A percentile compares a stretch with the other conserved stretches of the same genome.
Evolutionary conservation across 2,113 vertebrate genomes (phyloP).

Genomic region (Bubo blakistoni): DNA sequence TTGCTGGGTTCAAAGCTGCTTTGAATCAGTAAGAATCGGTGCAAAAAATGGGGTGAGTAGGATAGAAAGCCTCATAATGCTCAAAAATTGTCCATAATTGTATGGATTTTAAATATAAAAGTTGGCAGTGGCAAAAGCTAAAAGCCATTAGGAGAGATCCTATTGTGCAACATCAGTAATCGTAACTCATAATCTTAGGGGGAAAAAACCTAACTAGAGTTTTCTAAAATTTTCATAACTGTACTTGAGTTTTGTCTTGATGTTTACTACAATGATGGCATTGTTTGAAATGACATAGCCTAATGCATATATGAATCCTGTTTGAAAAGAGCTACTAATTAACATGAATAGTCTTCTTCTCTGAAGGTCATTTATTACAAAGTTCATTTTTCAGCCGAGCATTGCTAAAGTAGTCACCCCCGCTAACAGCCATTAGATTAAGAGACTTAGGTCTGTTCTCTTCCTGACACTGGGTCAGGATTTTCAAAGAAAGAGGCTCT

Average conservation of each 20-base stretch:
- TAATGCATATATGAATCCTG: conserved; percentile 91
- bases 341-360: conserved; percentile 91
- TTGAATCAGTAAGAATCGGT: conserved; percentile 72
- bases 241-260: conserved; percentile 79
- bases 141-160: conserved; percentile 92
- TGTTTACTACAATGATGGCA: conserved; percentile 80
- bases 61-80: conserved; percentile 86
- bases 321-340: conserved; percentile 92
- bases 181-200: conserved; percentile 82
- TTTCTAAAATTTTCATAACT: conserved; percentile 87
- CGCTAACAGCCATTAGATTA: conserved; percentile 77
- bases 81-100: conserved; percentile 93
- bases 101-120: conserved; percentile 88
- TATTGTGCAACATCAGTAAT: conserved; percentile 75
- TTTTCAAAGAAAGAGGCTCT: conserved; percentile 70
- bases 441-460: conserved; percentile 76
- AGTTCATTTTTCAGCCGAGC: conserved; percentile 75
- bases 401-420: conserved; percentile 71
- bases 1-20: conserved; percentile 72
- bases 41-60: conserved; percentile 75
- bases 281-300: conserved; percentile 82
- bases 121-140: conserved; percentile 88
- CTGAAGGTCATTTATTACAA: conserved; percentile 84
- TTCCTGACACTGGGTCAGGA: conserved; percentile 71
- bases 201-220: conserved; percentile 75